phyloP scores from a whole-genome alignment of 2,113 vertebrate species.

The Elephas maximus region DNA sequence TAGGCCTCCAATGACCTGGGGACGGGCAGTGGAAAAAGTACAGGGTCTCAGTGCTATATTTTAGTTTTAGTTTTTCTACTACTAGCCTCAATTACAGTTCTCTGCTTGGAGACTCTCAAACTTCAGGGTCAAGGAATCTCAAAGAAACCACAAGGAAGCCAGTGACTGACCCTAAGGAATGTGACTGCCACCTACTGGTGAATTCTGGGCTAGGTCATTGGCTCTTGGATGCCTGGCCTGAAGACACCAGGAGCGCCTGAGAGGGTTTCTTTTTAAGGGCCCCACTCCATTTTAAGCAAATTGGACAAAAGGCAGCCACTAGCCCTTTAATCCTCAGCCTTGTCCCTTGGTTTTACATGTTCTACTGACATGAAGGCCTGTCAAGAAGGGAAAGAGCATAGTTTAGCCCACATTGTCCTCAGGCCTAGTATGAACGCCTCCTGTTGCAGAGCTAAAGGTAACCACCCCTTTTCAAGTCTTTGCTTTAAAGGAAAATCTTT shows the following conservation, averaged over 20 bases:
- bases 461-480: not conserved
- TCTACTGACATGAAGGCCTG: not conserved
- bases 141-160: not conserved
- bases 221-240: not conserved
- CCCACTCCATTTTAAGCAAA: not conserved
- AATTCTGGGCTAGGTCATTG: not conserved
- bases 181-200: conserved; percentile 75
- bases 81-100: not conserved
- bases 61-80: not conserved
- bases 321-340: not conserved
- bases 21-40: not conserved
- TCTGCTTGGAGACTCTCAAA: conserved; percentile 46
- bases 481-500: conserved; percentile 27
- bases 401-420: not conserved
- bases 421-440: not conserved
- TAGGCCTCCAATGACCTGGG: not conserved
- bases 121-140: not conserved
- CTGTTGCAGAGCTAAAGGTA: conserved; percentile 17
- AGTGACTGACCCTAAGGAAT: conserved; percentile 1
- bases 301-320: not conserved
- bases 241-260: not conserved
- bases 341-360: not conserved
- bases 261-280: not conserved
- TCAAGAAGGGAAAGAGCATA: not conserved
- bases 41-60: not conserved